Conservation (phyloP, 1,140 invertebrate genomes). For the Nomia melanderi region DNA sequence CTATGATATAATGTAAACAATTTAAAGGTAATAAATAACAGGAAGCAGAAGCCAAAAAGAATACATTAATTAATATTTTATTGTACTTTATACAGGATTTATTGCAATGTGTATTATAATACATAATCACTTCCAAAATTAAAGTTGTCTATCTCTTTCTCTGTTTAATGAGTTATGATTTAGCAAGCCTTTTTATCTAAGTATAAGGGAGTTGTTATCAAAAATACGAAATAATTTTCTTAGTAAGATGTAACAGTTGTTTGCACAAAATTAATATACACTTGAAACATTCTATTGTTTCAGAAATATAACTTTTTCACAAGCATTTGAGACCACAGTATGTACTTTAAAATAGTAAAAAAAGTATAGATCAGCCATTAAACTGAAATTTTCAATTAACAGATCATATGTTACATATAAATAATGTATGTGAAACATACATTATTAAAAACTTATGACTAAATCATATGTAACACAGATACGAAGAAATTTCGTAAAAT, state of each 20-base stretch:
- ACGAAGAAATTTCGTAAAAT: constrained; percentile 2
- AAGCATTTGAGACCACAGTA: not conserved
- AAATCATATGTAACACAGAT: constrained; percentile 3
- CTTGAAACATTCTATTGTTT: not conserved
- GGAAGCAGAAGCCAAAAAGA: not conserved
- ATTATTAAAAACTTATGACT: constrained; percentile 19
- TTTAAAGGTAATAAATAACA: not conserved
- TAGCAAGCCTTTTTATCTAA: not conserved
- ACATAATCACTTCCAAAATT: not conserved
- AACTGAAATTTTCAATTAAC: not conserved
- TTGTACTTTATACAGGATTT: constrained; percentile 7
- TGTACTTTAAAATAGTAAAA: not conserved
- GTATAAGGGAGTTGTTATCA: constrained; percentile 8
- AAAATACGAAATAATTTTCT: constrained; percentile 20
- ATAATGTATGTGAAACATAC: not conserved
- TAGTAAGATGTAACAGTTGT: not conserved
- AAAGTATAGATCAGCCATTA: not conserved
- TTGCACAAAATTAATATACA: not conserved
- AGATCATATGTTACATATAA: not conserved
- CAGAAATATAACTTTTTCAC: not conserved
- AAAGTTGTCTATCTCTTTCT: not conserved
- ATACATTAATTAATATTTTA: constrained; percentile 2
- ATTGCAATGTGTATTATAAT: not conserved
- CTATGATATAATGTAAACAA: not conserved
- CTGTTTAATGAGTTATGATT: not conserved